Conservation (phyloP, 2,113 vertebrate genomes). For the Glaucidium brasilianum region DNA sequence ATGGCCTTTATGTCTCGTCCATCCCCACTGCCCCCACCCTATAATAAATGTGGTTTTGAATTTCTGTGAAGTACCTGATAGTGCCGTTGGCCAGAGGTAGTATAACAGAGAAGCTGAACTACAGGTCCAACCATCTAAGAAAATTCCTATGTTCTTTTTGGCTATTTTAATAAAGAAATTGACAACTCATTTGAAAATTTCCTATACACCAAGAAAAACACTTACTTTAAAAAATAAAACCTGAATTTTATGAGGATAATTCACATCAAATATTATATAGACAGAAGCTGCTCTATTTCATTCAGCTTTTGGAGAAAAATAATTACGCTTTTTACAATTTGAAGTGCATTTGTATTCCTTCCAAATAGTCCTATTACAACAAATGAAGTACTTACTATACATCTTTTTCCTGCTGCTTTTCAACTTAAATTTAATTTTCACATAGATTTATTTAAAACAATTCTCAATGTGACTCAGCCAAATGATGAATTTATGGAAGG, state of each 20-base stretch:
- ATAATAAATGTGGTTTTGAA: background rate
- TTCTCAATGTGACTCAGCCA: constrained; percentile 35
- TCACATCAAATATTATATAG: background rate
- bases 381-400: constrained; percentile 51
- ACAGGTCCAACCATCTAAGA: background rate
- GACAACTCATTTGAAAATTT: background rate
- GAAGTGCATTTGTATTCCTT: constrained; percentile 47
- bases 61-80: background rate
- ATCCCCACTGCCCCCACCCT: accelerated
- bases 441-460: constrained; percentile 66
- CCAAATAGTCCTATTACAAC: constrained; percentile 43
- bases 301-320: constrained; percentile 29
- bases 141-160: background rate
- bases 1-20: background rate
- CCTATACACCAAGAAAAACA: background rate
- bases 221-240: background rate
- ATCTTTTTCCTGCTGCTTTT: constrained; percentile 60
- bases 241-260: background rate
- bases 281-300: background rate
- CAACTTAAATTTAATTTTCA: constrained; percentile 69
- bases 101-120: background rate
- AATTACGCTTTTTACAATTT: constrained; percentile 33
- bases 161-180: background rate
- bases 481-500: constrained; percentile 68
- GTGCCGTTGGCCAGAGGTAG: background rate